Evolutionary conservation across 2,797 vertebrate genomes (phyloP), one percentile per base, ranked within the genome.

Genomic region (Rhincodon typus): DNA sequence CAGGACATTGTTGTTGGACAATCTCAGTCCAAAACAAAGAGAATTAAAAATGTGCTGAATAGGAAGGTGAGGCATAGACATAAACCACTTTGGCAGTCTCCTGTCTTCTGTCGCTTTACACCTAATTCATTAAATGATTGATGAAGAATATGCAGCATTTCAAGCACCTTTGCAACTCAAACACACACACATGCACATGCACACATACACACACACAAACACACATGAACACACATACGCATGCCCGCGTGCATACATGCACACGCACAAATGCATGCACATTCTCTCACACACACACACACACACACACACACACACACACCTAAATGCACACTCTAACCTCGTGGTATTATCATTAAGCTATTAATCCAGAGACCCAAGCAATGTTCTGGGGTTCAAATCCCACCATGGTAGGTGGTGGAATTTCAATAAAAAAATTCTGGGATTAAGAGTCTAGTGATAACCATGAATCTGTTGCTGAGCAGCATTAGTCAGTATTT

Each of bases 51-150:
- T 42, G 15, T 19, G 6, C 38, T 82, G n/a, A 82, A 3, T n/a
- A 19, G n/a, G 13, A n/a, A n/a, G 74, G 25, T 77, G 74, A 13
- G 13, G n/a, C 34, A 17, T 15, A 79, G 38, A 34, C 34, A 0
- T 15, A 38, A 79, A 79, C 8, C 0, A n/a, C 34, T n/a, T 38
- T 79, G 13, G 34, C 12, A 79, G 0, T n/a, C 30, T 79, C 74
- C 74, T 79, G 34, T 79, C n/a, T 34, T 34, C 74, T 13, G 34
- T 77, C 4, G 46, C 38, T 74, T 82, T 82, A 38, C 38, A n/a
- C 77, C 38, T 82, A 82, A 82, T 34, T 82, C 77, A 82, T 82
- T 82, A 82, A 82, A 82, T 38, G n/a, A 82, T 82, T 82, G 77
- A 38, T 19, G 30, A 25, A 30, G 12, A 74, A 74, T 34, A 8